Conservation (phyloP, 2,888 invertebrate genomes). For the Perithous albicinctus region DNA sequence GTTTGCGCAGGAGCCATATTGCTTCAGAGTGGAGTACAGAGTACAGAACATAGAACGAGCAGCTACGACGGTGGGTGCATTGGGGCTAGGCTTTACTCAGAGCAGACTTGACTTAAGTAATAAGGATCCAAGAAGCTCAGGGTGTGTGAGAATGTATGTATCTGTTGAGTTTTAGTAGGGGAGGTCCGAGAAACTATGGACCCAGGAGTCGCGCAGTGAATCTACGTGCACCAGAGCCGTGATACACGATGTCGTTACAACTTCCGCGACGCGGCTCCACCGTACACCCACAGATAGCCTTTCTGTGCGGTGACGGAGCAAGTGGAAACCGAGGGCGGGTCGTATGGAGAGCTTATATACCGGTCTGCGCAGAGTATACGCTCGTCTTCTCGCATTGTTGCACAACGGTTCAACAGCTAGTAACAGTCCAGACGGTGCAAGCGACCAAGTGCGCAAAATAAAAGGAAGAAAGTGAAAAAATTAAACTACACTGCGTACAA, state of each 20-base stretch:
- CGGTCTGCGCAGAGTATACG: conserved; percentile 7
- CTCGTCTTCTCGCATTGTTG: conserved; percentile 50
- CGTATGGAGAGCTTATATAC: conserved; percentile 11
- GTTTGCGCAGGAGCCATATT: conserved; percentile 27
- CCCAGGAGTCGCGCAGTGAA: conserved; percentile 38
- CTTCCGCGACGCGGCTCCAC: conserved; percentile 51
- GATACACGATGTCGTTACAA: conserved; percentile 67
- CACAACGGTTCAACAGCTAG: conserved; percentile 31
- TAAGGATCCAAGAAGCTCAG: conserved; percentile 26
- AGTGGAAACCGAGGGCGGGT: background rate
- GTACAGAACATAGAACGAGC: background rate
- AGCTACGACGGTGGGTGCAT: conserved; percentile 17
- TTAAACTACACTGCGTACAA: background rate
- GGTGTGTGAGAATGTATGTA: background rate
- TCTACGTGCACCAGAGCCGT: conserved; percentile 42
- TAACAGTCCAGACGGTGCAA: conserved; percentile 35
- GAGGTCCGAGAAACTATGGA: conserved; percentile 55
- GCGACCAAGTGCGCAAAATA: conserved; percentile 21
- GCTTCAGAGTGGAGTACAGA: background rate
- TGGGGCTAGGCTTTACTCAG: conserved; percentile 24
- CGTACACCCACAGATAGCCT: conserved; percentile 18
- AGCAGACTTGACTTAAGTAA: conserved; percentile 57
- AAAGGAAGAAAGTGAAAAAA: conserved; percentile 3
- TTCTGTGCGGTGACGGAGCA: conserved; percentile 11
- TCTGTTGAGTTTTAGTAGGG: conserved; percentile 4